Evolutionary conservation across 2,888 invertebrate genomes (phyloP), one percentile per base, ranked within the genome.

Genomic region (Amiota minor): DNA sequence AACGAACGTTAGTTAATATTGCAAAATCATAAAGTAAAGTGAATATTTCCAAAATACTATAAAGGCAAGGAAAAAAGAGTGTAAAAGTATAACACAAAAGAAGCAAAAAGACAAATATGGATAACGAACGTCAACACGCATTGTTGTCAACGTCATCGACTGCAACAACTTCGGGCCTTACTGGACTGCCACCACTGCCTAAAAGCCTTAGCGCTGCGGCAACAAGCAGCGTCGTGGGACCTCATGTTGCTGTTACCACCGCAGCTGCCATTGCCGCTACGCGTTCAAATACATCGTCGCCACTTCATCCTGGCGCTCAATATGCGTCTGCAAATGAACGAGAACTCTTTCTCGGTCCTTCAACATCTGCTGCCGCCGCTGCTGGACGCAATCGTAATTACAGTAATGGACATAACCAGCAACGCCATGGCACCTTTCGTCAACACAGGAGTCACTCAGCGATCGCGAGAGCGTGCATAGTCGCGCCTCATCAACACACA

Each of bases 121-220:
- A 72, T 72, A 69, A 72, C 65, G 72, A 79, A 59, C 83, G 80
- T 67, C 83, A 79, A 35, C 75, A 74, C 61, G 53, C 77, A 49
- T 71, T 83, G 76, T 35, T 35, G 2, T 35, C 35, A 6, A 35
- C 35, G 35, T 35, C 35, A 35, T 35, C 35, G 35, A 35, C 35
- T 53, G 53, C 12, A 9, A 23, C 11, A 14, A 35, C 62, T 14
- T 6, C 53, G 20, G 64, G 72, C 3, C 59, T 72, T 23, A 75
- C 76, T 87, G 96, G 96, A 70, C 89, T 97, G 85, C 97, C 97
- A 70, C 96, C 97, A 23, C 91, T 97, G 83, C 97, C 97, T 69
- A 96, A 96, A 91, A 96, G 96, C 85, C 91, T 97, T 45, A 96
- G 96, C 87, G 95, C 95, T 71, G 95, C 95, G 86, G 93, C 85